Conservation (phyloP, 2,113 vertebrate genomes). For the Alexandromys fortis region DNA sequence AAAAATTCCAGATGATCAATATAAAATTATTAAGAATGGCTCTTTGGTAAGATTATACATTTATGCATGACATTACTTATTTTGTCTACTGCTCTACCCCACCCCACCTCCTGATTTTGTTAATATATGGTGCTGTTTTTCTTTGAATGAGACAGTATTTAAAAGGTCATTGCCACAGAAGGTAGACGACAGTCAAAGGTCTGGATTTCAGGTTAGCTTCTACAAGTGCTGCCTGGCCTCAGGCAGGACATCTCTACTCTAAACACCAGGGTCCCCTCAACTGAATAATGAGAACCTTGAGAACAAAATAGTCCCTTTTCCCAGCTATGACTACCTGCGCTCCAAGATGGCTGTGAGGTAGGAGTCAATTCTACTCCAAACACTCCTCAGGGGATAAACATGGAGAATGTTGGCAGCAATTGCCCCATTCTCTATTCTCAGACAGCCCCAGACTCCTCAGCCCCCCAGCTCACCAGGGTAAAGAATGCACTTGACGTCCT, state of each 20-base stretch:
- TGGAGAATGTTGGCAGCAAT: not conserved
- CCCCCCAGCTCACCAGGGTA: conserved; percentile 30
- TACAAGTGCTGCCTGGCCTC: not conserved
- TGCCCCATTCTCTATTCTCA: not conserved
- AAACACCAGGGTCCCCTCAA: not conserved
- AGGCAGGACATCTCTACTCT: not conserved
- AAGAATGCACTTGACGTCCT: conserved; percentile 6
- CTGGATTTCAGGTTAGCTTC: not conserved
- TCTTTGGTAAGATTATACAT: not conserved
- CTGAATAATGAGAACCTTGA: not conserved
- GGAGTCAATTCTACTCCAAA: not conserved
- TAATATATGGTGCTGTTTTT: not conserved
- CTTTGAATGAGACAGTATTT: not conserved
- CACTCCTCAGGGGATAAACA: not conserved
- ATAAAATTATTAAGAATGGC: not conserved
- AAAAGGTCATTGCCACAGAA: not conserved
- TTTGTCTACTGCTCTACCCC: not conserved
- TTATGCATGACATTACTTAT: not conserved
- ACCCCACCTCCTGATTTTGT: not conserved
- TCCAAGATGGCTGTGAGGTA: not conserved
- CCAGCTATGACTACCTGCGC: not conserved
- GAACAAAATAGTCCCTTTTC: not conserved
- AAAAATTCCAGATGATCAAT: not conserved
- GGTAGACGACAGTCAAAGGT: not conserved
- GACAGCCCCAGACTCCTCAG: not conserved